Conservation (phyloP, 1,140 invertebrate genomes). For the Dendroctonus valens region DNA sequence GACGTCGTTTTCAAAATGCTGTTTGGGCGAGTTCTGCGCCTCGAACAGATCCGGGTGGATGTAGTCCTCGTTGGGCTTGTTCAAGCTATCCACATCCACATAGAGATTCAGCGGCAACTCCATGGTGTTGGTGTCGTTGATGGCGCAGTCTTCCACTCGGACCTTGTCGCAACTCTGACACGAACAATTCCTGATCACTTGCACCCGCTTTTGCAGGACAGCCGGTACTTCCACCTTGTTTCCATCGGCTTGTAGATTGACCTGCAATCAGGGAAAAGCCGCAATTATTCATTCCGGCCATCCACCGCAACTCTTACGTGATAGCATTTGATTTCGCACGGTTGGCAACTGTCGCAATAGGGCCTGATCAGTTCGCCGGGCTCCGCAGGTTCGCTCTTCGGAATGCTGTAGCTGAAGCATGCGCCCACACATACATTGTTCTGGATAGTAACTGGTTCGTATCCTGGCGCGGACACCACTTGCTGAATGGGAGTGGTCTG, state of each 20-base stretch:
- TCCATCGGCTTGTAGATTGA: conserved; percentile 57
- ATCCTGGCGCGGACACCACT: conserved; percentile 61
- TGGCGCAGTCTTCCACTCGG: conserved; percentile 41
- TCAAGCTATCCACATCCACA: conserved; percentile 27
- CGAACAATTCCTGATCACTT: conserved; percentile 64
- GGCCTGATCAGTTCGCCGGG: conserved; percentile 65
- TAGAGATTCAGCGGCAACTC: conserved; percentile 44
- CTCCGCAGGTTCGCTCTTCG: conserved; percentile 62
- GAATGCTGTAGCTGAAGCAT: conserved; percentile 69
- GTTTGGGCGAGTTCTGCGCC: conserved; percentile 24
- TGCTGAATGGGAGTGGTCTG: conserved; percentile 66
- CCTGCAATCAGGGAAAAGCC: conserved; percentile 48
- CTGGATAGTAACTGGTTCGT: conserved; percentile 62
- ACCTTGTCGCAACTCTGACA: conserved; percentile 57
- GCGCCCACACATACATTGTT: conserved; percentile 70
- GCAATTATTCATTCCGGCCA: neutral
- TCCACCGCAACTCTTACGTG: conserved; percentile 52
- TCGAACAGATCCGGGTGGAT: conserved; percentile 29
- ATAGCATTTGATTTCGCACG: conserved; percentile 61
- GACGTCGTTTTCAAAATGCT: conserved; percentile 26
- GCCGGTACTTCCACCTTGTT: conserved; percentile 56
- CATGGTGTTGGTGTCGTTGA: conserved; percentile 40
- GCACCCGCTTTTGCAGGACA: conserved; percentile 60
- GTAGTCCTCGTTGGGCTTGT: conserved; percentile 21
- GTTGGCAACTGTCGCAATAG: conserved; percentile 69